phyloP scores from a whole-genome alignment of 2,888 invertebrate species.

The Macrophya annulata region DNA sequence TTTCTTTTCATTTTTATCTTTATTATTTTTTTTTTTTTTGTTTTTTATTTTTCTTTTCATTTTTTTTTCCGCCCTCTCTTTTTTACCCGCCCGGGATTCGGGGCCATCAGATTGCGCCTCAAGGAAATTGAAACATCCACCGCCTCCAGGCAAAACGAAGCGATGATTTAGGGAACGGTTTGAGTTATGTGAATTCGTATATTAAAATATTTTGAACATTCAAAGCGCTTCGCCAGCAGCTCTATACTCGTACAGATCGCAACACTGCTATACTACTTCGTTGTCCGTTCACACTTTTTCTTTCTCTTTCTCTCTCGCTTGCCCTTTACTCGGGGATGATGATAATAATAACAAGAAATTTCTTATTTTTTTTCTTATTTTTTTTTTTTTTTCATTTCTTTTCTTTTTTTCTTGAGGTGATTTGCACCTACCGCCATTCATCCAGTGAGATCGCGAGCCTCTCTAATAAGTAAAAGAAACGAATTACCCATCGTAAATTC shows the following conservation, averaged over 20 bases:
- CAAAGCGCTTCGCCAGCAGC: constrained; percentile 69
- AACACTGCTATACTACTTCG: neutral
- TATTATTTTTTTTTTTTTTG: constrained; percentile 59
- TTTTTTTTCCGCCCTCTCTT: constrained; percentile 47
- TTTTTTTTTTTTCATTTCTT: neutral
- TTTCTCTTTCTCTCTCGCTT: too few species aligned
- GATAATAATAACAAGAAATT: neutral
- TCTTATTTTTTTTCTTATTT: neutral
- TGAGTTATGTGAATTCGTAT: constrained; percentile 76
- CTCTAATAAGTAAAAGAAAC: constrained; percentile 31
- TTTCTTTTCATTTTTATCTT: constrained; percentile 54
- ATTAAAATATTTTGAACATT: constrained; percentile 74
- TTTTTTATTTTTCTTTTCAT: constrained; percentile 60
- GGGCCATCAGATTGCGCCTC: constrained; percentile 86
- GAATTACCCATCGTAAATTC: constrained; percentile 36
- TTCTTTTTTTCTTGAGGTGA: neutral
- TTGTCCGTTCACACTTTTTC: constrained; percentile 5
- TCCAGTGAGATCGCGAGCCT: neutral
- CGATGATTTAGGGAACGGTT: constrained; percentile 77
- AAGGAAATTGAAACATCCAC: constrained; percentile 89
- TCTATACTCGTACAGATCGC: neutral
- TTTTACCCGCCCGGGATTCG: constrained; percentile 57
- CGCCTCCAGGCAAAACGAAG: constrained; percentile 73
- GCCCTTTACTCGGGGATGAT: neutral
- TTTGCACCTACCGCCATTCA: neutral